Percentiles rank a stretch among this genome's conserved stretches.
Evolutionary conservation across 2,888 invertebrate species (phyloP).

Genomic region (Calliphora vomitoria): DNA sequence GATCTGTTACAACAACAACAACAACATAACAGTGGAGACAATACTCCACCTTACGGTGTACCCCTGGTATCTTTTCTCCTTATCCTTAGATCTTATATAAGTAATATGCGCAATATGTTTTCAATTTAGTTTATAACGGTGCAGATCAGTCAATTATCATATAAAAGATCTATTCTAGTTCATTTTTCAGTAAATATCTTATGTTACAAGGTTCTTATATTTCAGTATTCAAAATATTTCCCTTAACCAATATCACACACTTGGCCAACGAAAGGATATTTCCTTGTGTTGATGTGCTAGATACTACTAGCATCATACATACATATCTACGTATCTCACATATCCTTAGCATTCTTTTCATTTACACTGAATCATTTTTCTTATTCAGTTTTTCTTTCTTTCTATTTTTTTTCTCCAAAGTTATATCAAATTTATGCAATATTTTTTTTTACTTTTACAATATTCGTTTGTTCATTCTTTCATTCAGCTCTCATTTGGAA

Average conservation of each 20-base stretch:
- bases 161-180: no score
- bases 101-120: no score
- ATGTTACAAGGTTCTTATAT: no score
- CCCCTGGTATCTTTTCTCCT: no score
- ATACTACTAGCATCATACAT: conserved; percentile 6
- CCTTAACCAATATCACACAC: conserved; percentile 18
- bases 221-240: no score
- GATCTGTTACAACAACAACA: no score
- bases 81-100: no score
- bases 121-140: no score
- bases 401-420: conserved; percentile 1
- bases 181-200: no score
- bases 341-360: conserved; percentile 18
- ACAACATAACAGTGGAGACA: no score
- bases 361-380: conserved; percentile 58
- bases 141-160: no score
- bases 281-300: conserved; percentile 3
- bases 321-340: neutral
- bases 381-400: conserved; percentile 45
- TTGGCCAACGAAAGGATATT: conserved; percentile 37
- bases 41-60: no score
- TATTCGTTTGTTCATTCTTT: conserved; percentile 32
- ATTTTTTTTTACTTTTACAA: conserved; percentile 35
- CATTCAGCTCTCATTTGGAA: conserved; percentile 68
- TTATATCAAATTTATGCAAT: conserved; percentile 67